A percentile compares a stretch with the other conserved stretches of the same genome.
phyloP scores from a whole-genome alignment of 2,888 invertebrate species.

The Ochlodes sylvanus region DNA sequence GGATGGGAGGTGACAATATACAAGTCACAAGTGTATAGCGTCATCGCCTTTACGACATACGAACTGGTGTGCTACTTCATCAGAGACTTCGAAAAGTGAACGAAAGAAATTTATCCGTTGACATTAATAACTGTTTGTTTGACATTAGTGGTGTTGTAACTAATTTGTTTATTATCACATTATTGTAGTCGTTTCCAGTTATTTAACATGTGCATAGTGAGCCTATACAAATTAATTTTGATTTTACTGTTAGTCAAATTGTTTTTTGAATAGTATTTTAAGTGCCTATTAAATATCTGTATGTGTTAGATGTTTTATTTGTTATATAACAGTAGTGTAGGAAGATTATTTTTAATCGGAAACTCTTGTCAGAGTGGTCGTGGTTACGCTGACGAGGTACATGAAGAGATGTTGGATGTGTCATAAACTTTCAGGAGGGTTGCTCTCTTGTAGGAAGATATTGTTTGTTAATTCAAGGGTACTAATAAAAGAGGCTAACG shows the following conservation, averaged over 20 bases:
- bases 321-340: no score
- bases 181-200: background rate
- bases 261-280: background rate
- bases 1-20: conserved; percentile 68
- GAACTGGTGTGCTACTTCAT: conserved; percentile 63
- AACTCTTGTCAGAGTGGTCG: no score
- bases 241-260: background rate
- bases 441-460: no score
- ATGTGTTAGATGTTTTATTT: background rate
- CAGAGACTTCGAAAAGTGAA: conserved; percentile 47
- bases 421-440: no score
- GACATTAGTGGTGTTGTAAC: background rate
- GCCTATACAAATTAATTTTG: background rate
- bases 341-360: no score
- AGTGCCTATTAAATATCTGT: conserved; percentile 6
- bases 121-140: no score
- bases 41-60: conserved; percentile 68
- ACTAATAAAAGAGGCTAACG: no score
- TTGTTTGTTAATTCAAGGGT: no score
- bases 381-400: no score
- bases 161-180: background rate
- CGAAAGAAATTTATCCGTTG: background rate
- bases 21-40: conserved; percentile 68
- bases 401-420: no score
- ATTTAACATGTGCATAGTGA: background rate